Evolutionary conservation across 1,140 invertebrate genomes (phyloP).

Genomic region (Harpegnathos saltator): DNA sequence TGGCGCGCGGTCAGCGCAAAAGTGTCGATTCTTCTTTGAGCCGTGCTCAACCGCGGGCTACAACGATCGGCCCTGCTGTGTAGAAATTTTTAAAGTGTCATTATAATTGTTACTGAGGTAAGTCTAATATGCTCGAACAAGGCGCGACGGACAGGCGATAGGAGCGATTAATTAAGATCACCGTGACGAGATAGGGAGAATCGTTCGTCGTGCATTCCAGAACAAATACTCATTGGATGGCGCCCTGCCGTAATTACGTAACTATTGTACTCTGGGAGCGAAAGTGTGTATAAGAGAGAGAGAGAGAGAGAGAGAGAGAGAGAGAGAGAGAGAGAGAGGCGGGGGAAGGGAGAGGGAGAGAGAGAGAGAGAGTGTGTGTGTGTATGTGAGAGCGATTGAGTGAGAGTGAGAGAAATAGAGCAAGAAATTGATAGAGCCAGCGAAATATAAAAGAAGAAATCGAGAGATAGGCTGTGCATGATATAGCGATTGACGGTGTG

Average conservation of each 20-base stretch:
- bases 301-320: slow-evolving; percentile 20
- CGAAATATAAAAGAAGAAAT: slow-evolving; percentile 47
- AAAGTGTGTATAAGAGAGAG: slow-evolving; percentile 52
- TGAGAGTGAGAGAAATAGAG: slow-evolving; percentile 36
- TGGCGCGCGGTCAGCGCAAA: background rate
- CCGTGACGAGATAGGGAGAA: slow-evolving; percentile 19
- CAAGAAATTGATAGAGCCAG: slow-evolving; percentile 29
- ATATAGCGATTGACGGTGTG: slow-evolving; percentile 55
- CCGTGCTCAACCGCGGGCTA: slow-evolving; percentile 78
- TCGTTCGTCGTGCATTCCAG: slow-evolving; percentile 73
- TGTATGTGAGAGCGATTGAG: slow-evolving; percentile 15
- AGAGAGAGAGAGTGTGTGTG: slow-evolving; percentile 34
- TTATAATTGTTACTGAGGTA: slow-evolving; percentile 83
- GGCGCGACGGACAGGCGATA: slow-evolving; percentile 51
- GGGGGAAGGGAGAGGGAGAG: slow-evolving; percentile 4
- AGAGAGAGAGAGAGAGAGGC: too few relatives aligned
- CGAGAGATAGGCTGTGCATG: slow-evolving; percentile 52
- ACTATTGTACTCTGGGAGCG: slow-evolving; percentile 78
- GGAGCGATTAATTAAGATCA: slow-evolving; percentile 52
- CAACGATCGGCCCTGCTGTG: slow-evolving; percentile 79
- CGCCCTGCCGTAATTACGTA: slow-evolving; percentile 77
- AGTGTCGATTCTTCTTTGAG: slow-evolving; percentile 58
- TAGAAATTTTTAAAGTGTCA: slow-evolving; percentile 85
- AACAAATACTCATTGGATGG: slow-evolving; percentile 82
- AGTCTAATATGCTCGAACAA: slow-evolving; percentile 78